phyloP scores from a whole-genome alignment of 1,140 invertebrate genomes.

The Paraescarpia echinospica region DNA sequence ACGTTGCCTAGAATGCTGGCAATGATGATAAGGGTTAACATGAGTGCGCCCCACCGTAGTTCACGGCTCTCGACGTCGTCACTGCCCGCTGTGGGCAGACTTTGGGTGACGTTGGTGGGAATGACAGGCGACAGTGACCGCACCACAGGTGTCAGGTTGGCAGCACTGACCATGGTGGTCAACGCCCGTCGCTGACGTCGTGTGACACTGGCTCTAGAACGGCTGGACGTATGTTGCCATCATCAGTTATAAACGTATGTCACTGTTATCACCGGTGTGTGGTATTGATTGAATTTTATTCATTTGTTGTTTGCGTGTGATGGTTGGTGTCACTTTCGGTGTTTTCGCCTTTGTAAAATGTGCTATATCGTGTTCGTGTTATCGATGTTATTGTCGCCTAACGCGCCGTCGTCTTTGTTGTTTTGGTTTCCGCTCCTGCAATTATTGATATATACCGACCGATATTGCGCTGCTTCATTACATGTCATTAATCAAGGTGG shows the following conservation, averaged over 20 bases:
- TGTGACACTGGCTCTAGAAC: not conserved
- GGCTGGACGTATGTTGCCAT: not conserved
- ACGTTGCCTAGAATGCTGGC: slow-evolving; percentile 47
- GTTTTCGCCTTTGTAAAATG: not conserved
- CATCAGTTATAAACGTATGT: too few species aligned
- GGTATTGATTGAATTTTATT: too few species aligned
- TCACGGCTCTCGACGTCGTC: not conserved
- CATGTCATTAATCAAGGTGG: too few species aligned
- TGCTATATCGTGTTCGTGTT: not conserved
- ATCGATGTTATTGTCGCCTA: too few species aligned
- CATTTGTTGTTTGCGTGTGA: too few species aligned
- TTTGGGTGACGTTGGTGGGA: not conserved
- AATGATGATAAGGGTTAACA: slow-evolving; percentile 29
- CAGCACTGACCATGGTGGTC: not conserved
- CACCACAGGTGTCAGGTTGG: not conserved
- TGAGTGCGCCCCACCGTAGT: slow-evolving; percentile 19
- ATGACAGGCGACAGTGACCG: not conserved
- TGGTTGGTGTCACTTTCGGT: not conserved
- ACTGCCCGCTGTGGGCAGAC: not conserved
- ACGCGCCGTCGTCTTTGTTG: too few species aligned
- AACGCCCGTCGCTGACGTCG: not conserved
- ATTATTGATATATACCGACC: too few species aligned
- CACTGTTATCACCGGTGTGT: not conserved
- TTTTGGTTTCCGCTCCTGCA: too few species aligned
- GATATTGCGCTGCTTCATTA: too few species aligned